Evolutionary conservation across 2,888 invertebrate genomes (phyloP), one percentile per base, ranked within the genome.

Genomic region (Deilephila elpenor): DNA sequence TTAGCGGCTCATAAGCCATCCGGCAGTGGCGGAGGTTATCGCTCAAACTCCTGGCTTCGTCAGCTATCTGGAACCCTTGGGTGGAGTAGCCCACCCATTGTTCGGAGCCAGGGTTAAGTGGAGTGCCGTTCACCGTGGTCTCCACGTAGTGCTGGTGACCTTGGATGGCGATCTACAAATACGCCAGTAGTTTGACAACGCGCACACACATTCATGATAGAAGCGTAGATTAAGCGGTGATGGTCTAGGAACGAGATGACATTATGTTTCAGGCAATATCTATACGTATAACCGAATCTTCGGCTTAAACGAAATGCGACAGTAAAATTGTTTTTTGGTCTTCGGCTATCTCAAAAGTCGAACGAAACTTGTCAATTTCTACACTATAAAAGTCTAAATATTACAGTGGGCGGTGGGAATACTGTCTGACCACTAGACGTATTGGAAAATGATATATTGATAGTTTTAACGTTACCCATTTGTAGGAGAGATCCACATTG

Each of bases 401-500:
- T 25, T 25, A 1, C 25, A 25, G 1, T 25, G 25, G 25, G 25
- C 1, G 25, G 25, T 25, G 25, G 25, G 25, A 25, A 25, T 25
- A 25, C 25, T 25, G 25, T 25, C 25, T 25, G 25, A 25, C 25
- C 25, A 32, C 32, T 32, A 3, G 5, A 32, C 3, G 32, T 1
- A 32, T 32, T 32, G 32, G 32, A 32, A 32, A 32, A 32, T 5
- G 32, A 32, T 5, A 25, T 25, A 25, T 25, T 25, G 25, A 25
- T 25, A 25, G 25, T 25, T 25, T 25, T 25, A 25, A 25, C 25
- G 1, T 79, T 79, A 91, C 93, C 92, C 91, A 93, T 82, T 92
- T 93, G 70, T 93, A 93, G 3, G 87, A 76, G 0, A 91, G 82
- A 71, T 91, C 89, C 17, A 91, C 77, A 60, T 80, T 75, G 7